phyloP scores from a whole-genome alignment of 2,888 invertebrate species.

The Rhagonycha lutea region DNA sequence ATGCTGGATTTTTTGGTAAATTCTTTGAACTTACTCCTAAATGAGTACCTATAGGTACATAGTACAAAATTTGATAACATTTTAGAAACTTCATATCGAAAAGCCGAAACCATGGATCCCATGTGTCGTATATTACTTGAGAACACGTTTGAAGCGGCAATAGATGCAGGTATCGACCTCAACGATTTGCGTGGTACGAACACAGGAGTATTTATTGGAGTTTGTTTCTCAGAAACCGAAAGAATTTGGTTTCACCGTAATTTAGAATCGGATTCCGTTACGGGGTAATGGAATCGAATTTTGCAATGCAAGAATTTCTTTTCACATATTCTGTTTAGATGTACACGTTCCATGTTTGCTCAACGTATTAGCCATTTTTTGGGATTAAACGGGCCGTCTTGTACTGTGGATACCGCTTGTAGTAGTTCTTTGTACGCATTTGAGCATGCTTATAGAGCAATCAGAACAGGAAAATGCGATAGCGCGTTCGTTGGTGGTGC shows the following conservation, averaged over 20 bases:
- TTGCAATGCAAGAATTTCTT: no score
- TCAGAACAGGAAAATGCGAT: constrained; percentile 82
- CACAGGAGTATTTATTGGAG: constrained; percentile 79
- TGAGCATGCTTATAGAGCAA: constrained; percentile 78
- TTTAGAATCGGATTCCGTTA: no score
- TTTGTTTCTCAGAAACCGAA: constrained; percentile 77
- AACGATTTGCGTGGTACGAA: constrained; percentile 69
- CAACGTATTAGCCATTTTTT: constrained; percentile 89
- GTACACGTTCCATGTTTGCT: constrained; percentile 90
- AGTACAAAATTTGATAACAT: no score
- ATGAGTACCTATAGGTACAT: no score
- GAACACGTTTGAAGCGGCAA: constrained; percentile 61
- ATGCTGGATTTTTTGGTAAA: no score
- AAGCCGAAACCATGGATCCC: constrained; percentile 62
- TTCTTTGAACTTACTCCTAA: no score
- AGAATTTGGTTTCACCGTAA: no score
- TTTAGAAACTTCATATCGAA: no score
- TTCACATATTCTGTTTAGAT: constrained; percentile 61
- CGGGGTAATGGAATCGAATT: no score
- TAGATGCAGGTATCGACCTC: constrained; percentile 70
- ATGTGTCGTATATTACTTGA: constrained; percentile 63
- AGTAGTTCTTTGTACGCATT: constrained; percentile 90
- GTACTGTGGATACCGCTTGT: constrained; percentile 89
- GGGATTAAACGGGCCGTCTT: constrained; percentile 87
- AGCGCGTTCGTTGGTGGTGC: constrained; percentile 88